A percentile compares a stretch with the other conserved stretches of the same genome.
These are phyloP conservation scores for Drosophila hydei DNA, from an alignment of 1,140 invertebrate genomes.

Conservation along the genomic window DNA sequence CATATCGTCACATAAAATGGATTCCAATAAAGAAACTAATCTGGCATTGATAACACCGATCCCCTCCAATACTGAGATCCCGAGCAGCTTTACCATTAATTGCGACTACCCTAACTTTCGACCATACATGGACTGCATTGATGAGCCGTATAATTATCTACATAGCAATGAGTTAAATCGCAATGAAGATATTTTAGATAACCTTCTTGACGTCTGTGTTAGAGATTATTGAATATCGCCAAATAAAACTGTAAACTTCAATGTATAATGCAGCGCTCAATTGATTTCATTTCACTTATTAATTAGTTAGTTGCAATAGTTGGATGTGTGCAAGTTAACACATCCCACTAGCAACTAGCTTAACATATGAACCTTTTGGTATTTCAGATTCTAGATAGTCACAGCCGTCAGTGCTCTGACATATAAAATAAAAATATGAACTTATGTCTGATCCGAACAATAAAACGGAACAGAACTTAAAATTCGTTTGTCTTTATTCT, in stretches of 20 bases:
- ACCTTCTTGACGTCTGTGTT: constrained; percentile 68
- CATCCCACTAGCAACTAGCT: no score
- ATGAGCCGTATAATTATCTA: constrained; percentile 66
- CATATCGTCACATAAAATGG: constrained; percentile 36
- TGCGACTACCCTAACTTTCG: constrained; percentile 55
- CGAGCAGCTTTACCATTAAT: constrained; percentile 35
- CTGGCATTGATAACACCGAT: constrained; percentile 11
- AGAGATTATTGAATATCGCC: constrained; percentile 58
- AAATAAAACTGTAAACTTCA: constrained; percentile 7
- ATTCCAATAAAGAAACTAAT: constrained; percentile 25
- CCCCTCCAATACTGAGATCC: constrained; percentile 21
- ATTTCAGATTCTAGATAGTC: no score
- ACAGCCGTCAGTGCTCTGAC: no score
- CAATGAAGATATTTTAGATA: constrained; percentile 69
- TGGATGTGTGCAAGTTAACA: no score
- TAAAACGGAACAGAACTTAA: no score
- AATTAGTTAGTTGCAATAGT: no score
- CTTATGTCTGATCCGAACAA: no score
- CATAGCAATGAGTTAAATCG: constrained; percentile 46
- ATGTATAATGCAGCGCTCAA: not conserved
- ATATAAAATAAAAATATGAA: no score
- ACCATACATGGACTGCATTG: constrained; percentile 61
- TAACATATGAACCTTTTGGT: no score
- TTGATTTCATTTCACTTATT: no score
- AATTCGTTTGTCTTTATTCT: no score